Base-by-base conservation (phyloP, 1,140 invertebrate species). In the Tetragnatha versicolor region DNA sequence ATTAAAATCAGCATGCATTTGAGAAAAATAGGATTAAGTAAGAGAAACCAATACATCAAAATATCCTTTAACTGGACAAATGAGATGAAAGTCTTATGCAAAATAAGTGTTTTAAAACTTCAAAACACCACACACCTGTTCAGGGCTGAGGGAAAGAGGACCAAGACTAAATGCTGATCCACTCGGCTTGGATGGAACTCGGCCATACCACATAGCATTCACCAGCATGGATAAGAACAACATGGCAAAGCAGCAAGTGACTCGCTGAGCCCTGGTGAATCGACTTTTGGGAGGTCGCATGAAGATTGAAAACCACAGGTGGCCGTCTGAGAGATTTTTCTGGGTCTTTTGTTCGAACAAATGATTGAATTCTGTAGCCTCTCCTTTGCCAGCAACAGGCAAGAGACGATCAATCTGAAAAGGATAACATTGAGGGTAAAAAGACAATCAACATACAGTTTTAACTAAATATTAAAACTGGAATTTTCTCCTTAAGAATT, bases 231-330 rank as follows among this genome's bases (percentile, higher is more conserved):
- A 86, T 0, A 89, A 81, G 61, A 86, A 89, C 4, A 90, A 83
- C n/a, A 89, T 84, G 51, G 87, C 86, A 79, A 89, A 85, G 80
- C 88, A 89, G 60, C 87, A 88, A 6, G 88, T 88, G n/a, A 89
- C 85, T 39, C 89, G 81, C 83, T 90, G 87, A 3, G 85, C 81
- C 61, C 88, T 79, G 2, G 88, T 89, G 79, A 89, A 89, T 31
- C 88, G 82, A 51, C 87, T 88, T 47, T 86, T 83, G 4, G 88
- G 86, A 14, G 89, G 88, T 35, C 89, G 81, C 35, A 87, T 84
- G 80, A 90, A 86, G 5, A 90, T 86, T 10, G 88, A 89, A 80
- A 89, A 88, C 89, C 89, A 90, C 9, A 90, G 82, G 82, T 90
- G 89, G 35, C 88, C 88, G 82, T 90, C 89, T 17, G 85, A 84